Percentiles rank a stretch among this genome's conserved stretches.
Evolutionary conservation across 1,140 invertebrate genomes (phyloP).

Genomic region (Lepidurus arcticus): DNA sequence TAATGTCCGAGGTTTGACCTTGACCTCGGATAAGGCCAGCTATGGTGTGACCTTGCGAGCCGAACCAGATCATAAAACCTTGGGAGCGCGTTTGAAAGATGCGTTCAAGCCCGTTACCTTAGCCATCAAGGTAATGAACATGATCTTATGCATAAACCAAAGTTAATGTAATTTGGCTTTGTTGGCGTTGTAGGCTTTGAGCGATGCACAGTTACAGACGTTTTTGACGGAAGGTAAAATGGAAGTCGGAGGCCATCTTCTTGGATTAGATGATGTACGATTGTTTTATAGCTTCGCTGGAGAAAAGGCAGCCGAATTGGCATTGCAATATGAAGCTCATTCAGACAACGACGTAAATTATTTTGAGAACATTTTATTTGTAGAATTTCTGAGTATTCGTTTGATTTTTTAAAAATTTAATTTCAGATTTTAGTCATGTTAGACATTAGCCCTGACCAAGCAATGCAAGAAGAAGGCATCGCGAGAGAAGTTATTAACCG

Average conservation of each 20-base stretch:
- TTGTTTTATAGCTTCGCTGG: slow-evolving; percentile 71
- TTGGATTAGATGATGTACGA: slow-evolving; percentile 74
- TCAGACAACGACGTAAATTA: slow-evolving; percentile 68
- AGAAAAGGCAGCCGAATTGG: slow-evolving; percentile 53
- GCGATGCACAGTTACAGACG: slow-evolving; percentile 70
- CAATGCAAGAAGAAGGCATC: slow-evolving; percentile 80
- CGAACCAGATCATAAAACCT: slow-evolving; percentile 82
- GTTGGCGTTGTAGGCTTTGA: slow-evolving; percentile 57
- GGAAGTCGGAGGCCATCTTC: slow-evolving; percentile 63
- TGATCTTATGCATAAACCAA: too few species aligned
- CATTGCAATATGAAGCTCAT: slow-evolving; percentile 77
- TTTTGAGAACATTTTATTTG: background rate
- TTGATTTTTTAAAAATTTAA: background rate
- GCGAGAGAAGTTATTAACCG: slow-evolving; percentile 93
- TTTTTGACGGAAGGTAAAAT: slow-evolving; percentile 68
- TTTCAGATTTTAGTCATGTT: slow-evolving; percentile 44
- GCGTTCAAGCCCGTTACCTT: slow-evolving; percentile 82
- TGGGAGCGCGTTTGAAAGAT: slow-evolving; percentile 81
- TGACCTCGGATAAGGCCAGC: slow-evolving; percentile 84
- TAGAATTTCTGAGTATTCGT: background rate
- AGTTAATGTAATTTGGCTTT: slow-evolving; percentile 35
- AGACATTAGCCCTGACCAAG: slow-evolving; percentile 64
- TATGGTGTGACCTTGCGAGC: slow-evolving; percentile 90
- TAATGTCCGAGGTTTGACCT: slow-evolving; percentile 81
- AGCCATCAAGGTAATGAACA: slow-evolving; percentile 43